phyloP scores from a whole-genome alignment of 2,113 vertebrate species.

The Cynopterus brachyotis region DNA sequence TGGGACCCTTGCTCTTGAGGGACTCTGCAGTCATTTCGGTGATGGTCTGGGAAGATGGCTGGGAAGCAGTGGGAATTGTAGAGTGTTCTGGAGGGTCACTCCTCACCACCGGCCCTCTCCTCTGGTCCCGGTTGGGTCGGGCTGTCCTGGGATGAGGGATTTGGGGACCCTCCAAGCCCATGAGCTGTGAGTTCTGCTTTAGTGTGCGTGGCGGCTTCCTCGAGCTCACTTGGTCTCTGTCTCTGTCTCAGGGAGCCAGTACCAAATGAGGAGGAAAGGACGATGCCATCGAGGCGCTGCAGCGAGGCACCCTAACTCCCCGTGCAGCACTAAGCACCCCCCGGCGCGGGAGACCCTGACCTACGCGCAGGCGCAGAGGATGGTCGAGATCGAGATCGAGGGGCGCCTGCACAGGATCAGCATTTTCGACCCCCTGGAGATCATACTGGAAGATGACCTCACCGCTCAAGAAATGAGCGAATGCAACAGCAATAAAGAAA shows the following conservation, averaged over 20 bases:
- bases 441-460: conserved; percentile 94
- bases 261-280: conserved; percentile 97
- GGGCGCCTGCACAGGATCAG: conserved; percentile 95
- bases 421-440: conserved; percentile 94
- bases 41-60: background rate
- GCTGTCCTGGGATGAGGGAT: background rate
- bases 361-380: conserved; percentile 96
- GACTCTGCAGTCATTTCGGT: fast-evolving
- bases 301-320: conserved; percentile 92
- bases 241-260: conserved; percentile 83
- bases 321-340: conserved; percentile 92
- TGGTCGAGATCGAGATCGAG: conserved; percentile 97
- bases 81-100: background rate
- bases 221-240: background rate
- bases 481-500: conserved; percentile 98
- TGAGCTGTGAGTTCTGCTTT: background rate
- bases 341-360: conserved; percentile 95
- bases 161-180: fast-evolving
- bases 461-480: conserved; percentile 96
- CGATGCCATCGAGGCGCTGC: conserved; percentile 91
- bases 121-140: background rate
- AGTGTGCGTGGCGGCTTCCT: fast-evolving
- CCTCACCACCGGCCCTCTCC: fast-evolving
- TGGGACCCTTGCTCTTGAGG: background rate
- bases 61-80: background rate